Percentiles rank a stretch among this genome's conserved stretches.
phyloP scores from a whole-genome alignment of 2,797 vertebrate genomes.

The Onychomys torridus region DNA sequence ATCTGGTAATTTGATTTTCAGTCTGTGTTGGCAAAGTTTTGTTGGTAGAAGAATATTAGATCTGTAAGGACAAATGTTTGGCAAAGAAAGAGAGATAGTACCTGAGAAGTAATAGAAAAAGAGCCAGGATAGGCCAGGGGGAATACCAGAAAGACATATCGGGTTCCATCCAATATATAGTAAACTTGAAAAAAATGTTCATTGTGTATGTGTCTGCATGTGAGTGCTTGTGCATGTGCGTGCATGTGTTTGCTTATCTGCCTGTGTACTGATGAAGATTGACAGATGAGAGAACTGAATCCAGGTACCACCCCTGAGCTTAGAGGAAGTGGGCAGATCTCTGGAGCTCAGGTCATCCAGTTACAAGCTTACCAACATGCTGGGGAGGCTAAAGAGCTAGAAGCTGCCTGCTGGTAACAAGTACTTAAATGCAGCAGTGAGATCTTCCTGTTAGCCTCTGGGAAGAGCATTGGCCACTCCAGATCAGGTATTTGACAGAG shows the following conservation, averaged over 20 bases:
- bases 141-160: neutral
- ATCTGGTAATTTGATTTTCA: neutral
- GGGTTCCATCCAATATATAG: neutral
- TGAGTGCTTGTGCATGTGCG: neutral
- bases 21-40: neutral
- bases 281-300: neutral
- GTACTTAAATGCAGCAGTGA: neutral
- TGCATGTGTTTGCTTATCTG: neutral
- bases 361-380: neutral
- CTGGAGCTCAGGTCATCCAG: fast-evolving
- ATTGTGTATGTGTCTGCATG: neutral
- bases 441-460: neutral
- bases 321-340: neutral
- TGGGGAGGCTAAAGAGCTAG: neutral
- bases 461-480: neutral
- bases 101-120: neutral
- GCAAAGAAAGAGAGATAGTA: neutral
- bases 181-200: neutral
- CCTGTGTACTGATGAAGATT: neutral
- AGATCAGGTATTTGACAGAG: neutral
- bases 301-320: neutral
- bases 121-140: neutral
- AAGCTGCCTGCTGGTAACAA: fast-evolving
- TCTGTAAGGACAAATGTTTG: neutral
- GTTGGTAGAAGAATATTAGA: neutral